These are phyloP conservation scores for Masticophis lateralis DNA, from an alignment of 2,797 vertebrate genomes.

Conservation along the genomic window DNA sequence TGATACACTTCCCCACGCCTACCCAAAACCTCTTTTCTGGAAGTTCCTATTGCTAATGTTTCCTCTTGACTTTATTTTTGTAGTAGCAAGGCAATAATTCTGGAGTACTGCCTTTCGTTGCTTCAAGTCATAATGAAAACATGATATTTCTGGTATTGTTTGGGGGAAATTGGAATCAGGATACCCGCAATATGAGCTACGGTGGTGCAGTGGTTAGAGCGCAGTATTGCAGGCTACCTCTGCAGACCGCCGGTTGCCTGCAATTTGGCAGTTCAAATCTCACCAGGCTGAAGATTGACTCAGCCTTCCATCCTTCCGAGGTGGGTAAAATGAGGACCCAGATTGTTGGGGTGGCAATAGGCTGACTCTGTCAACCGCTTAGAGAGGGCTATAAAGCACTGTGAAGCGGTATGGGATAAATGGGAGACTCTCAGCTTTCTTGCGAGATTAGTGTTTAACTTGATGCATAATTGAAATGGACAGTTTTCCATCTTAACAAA, in stretches of 20 bases:
- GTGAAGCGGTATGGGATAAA: too few species aligned
- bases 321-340: too few species aligned
- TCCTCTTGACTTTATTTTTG: not conserved
- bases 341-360: too few species aligned
- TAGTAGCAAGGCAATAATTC: not conserved
- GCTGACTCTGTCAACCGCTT: too few species aligned
- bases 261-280: too few species aligned
- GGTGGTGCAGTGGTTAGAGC: too few species aligned
- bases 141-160: not conserved
- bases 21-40: not conserved
- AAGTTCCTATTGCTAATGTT: not conserved
- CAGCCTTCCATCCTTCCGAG: too few species aligned
- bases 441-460: not conserved
- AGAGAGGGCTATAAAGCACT: too few species aligned
- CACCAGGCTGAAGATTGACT: too few species aligned
- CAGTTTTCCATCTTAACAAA: not conserved
- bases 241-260: too few species aligned
- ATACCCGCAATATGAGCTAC: not conserved
- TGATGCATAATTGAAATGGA: not conserved
- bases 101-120: not conserved
- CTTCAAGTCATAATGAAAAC: not conserved
- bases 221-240: too few species aligned
- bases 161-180: not conserved
- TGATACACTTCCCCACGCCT: not conserved
- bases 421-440: not conserved